These are phyloP conservation scores for Onychomys arenicola DNA, from an alignment of 2,797 vertebrate genomes.

Conservation along the genomic window DNA sequence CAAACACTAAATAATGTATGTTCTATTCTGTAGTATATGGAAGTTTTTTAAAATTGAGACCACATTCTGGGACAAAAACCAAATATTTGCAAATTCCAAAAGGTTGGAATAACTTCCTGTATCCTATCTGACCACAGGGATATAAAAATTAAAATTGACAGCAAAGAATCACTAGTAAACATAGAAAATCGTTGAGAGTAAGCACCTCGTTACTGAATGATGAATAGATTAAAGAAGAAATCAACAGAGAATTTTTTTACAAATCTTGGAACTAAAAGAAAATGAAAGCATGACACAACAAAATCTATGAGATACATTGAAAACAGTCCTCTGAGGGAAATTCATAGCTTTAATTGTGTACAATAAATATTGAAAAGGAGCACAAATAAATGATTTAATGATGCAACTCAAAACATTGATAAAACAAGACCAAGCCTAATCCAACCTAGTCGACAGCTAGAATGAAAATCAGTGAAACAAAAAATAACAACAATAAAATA, in stretches of 20 bases:
- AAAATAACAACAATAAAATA: not conserved
- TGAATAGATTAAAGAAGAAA: not conserved
- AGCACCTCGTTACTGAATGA: not conserved
- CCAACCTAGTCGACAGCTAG: not conserved
- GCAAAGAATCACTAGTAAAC: not conserved
- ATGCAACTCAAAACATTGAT: not conserved
- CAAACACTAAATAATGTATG: not conserved
- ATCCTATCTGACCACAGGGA: not conserved
- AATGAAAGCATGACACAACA: not conserved
- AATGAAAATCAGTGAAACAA: not conserved
- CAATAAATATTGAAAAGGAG: not conserved
- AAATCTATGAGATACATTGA: not conserved
- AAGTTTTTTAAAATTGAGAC: too few species aligned
- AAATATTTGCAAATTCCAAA: too few species aligned
- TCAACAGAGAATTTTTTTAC: too few species aligned
- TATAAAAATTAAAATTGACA: not conserved
- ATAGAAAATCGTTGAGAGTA: not conserved
- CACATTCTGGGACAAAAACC: too few species aligned
- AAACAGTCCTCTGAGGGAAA: not conserved
- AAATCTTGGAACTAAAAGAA: not conserved
- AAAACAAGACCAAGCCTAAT: not conserved
- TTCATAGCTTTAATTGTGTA: not conserved
- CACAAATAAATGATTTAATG: not conserved
- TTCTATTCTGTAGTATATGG: too few species aligned
- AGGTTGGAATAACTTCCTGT: not conserved